Evolutionary conservation across 2,888 invertebrate genomes (phyloP).

Genomic region (Drepana falcataria): DNA sequence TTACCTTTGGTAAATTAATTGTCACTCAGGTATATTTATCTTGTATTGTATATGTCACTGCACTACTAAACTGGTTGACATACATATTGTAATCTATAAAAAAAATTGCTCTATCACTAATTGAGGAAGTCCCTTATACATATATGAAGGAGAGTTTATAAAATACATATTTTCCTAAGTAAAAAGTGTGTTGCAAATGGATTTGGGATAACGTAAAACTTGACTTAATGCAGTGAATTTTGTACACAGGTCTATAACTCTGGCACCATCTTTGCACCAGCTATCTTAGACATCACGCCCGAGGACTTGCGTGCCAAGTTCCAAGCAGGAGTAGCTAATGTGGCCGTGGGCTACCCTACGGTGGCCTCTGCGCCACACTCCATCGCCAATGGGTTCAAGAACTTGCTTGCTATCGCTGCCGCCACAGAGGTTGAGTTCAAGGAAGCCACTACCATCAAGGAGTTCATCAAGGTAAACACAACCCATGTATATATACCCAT

Average conservation of each 20-base stretch:
- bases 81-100: conserved; percentile 5
- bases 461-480: conserved; percentile 87
- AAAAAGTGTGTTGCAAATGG: no score
- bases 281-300: conserved; percentile 98
- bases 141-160: no score
- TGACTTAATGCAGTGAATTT: conserved; percentile 1
- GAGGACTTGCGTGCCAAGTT: conserved; percentile 95
- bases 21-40: conserved; percentile 18
- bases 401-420: conserved; percentile 96
- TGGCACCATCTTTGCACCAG: conserved; percentile 97
- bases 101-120: no score
- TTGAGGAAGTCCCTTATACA: no score
- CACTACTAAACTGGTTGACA: conserved; percentile 11
- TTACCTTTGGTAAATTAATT: conserved; percentile 66
- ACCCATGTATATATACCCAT: background rate
- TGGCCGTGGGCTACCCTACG: conserved; percentile 98
- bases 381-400: conserved; percentile 98
- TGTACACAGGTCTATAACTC: conserved; percentile 91
- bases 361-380: conserved; percentile 98
- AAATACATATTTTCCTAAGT: no score
- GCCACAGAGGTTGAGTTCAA: conserved; percentile 97
- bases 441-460: conserved; percentile 95
- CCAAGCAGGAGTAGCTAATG: conserved; percentile 94
- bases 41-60: conserved; percentile 13
- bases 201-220: no score